Base-by-base conservation (phyloP, 2,797 vertebrate genomes). In the Xerus rutilus region DNA sequence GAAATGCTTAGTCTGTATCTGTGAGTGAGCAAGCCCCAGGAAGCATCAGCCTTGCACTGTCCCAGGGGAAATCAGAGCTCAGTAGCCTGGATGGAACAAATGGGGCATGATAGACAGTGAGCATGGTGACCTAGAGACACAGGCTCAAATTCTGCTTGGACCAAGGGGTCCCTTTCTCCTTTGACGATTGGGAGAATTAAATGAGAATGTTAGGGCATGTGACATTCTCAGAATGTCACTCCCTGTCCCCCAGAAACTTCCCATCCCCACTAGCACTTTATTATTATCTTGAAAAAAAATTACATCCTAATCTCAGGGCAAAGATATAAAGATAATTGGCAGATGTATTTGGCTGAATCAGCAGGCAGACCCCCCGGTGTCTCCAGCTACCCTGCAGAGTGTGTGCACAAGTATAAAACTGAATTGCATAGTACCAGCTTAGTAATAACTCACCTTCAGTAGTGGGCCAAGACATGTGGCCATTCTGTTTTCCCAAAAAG, bases 1-100 rank as follows among this genome's bases (percentile, higher is more conserved):
- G 91, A 96, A 98, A 96, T 96, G 84, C 73, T 89, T 96, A 83
- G 85, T 97, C 73, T 96, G 28, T 94, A 86, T 86, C 88, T 83
- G 47, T 92, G 52, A 45, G 43, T 89, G 89, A 59, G 62, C 93
- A 82, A 0, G 3, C 83, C 88, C 88, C 32, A 39, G 96, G 2
- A 13, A 91, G 13, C 54, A 8, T 81, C 5, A 1, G 21, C 35
- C 0, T 85, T 93, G 95, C 43, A 4, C 17, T 87, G 32, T 65
- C 32, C 39, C 8, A 95, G 57, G 65, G 69, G 52, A 89, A 91
- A 57, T 77, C 1, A 1, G 7, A 18, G 28, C 43, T 54, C 86
- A 49, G 49, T 69, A 23, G 18, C 89, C 54, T 47, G 59, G 62
- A 65, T 91, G 73, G 94, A 65, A n/a, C 81, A 59, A 21, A 81